Base-by-base conservation (phyloP, 2,888 invertebrate species). In the Sisyra nigra region DNA sequence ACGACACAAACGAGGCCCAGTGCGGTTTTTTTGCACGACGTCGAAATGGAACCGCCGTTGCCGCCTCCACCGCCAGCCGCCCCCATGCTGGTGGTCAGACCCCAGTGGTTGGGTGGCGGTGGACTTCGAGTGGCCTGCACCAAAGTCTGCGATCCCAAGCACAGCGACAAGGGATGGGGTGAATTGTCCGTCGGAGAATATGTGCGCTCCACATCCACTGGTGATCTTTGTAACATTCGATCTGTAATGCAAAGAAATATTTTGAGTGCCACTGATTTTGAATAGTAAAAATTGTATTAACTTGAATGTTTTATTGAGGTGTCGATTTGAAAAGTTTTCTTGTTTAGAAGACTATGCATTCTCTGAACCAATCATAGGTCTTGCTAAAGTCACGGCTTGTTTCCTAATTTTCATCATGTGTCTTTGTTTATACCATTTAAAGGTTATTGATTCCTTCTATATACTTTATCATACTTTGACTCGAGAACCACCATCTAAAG, bases 1-100 rank as follows among this genome's bases (percentile, higher is more conserved):
- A 97, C 96, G 42, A 94, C 88, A 63, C 96, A 97, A 45, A 85
- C 82, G 42, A 96, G 69, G 1, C 93, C 92, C 2, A 77, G 68
- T 38, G 63, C 1, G 49, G 13, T 0, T 46, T 41, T 11, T 61
- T 61, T 51, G 41, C 38, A 15, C 11, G 11, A 11, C 14, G 24
- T 24, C 24, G 24, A 24, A 24, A 24, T 24, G 24, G 24, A 24
- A 24, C 24, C 24, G 52, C 62, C 63, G 51, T 55, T 57, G 40
- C 0, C 66, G 66, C 0, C 66, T 65, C 0, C 54, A 48, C 48
- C 62, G 24, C 66, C n/a, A 63, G 59, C 0, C 64, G 58, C 0
- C 64, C 63, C 0, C 35, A 32, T 63, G 61, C 0, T 58, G 53
- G 15, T 63, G 61, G 49, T 64, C 64, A 33, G 61, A 60, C 0